Base-by-base conservation (phyloP, 2,888 invertebrate genomes). In the Eilema depressum region DNA sequence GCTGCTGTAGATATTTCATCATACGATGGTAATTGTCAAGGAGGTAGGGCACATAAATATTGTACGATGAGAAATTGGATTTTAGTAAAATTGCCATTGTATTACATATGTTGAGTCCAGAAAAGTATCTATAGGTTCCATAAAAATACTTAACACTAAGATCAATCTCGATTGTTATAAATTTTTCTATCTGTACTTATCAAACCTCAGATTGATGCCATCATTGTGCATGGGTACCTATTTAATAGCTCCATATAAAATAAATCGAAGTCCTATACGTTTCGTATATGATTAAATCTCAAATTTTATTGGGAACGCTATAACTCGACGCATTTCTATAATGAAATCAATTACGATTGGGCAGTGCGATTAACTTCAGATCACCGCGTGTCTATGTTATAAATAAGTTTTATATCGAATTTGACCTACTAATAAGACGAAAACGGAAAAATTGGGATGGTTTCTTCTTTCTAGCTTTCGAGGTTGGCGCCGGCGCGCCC, bases 381-480 rank as follows among this genome's bases (percentile, higher is more conserved):
- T 83, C 83, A 86, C 83, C 85, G 84, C 81, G 81, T 81, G 85
- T 83, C 83, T 83, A 83, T 86, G 83, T 87, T 86, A 85, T 83
- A 81, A 85, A 86, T 86, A 86, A 82, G 86, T 88, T 86, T 87
- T 85, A 87, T 85, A 83, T 87, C 81, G 83, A 82, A 86, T 84
- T 85, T 83, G 82, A 83, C 80, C 85, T 83, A 85, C 87, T 88
- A 87, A 86, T 88, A 86, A 85, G 85, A 87, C 88, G 86, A 83
- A 88, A 85, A 85, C 84, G 84, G 84, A 88, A 89, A 89, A 89
- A 87, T 86, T 88, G 86, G 85, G 88, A 88, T 88, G 83, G 84
- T 83, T 83, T 68, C 68, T 71, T 68, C 63, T 66, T 63, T 83
- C 76, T 82, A 85, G 83, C 86, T 89, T 88, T 88, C 87, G 84